Conservation (phyloP, 2,797 vertebrate species). For the Sebastes kiyomatsui region DNA sequence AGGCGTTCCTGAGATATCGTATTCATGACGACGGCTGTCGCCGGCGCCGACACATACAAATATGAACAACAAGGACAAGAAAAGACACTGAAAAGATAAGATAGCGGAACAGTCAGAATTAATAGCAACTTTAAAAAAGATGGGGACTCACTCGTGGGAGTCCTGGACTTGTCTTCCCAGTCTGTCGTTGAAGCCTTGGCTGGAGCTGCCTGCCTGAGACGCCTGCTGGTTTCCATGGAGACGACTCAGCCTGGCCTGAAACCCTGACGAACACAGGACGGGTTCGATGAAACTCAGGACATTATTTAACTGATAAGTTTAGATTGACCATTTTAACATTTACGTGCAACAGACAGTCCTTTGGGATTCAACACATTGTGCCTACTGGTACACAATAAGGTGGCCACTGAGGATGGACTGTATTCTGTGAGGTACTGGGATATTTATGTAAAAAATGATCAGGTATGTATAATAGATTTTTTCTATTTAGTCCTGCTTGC, state of each 20-base stretch:
- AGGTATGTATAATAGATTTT: too few relatives aligned
- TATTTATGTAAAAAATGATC: not conserved
- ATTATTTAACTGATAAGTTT: not conserved
- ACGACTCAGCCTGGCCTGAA: conserved; percentile 90
- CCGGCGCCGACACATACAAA: not conserved
- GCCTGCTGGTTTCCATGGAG: conserved; percentile 84
- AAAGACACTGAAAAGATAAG: not conserved
- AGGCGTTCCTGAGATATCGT: not conserved
- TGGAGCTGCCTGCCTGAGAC: conserved; percentile 70
- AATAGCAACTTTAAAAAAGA: not conserved
- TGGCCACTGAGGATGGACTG: not conserved
- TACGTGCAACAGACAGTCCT: not conserved
- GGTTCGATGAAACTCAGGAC: not conserved
- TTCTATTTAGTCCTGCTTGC: not conserved
- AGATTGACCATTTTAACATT: not conserved
- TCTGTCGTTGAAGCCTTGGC: conserved; percentile 85
- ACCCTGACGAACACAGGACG: conserved; percentile 78
- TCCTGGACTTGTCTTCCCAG: conserved; percentile 88
- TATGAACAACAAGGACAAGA: not conserved
- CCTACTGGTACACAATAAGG: not conserved
- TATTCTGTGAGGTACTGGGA: not conserved
- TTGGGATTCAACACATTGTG: not conserved
- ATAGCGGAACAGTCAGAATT: not conserved
- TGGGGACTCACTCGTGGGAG: conserved; percentile 89
- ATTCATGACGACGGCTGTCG: not conserved